Evolutionary conservation across 2,888 invertebrate genomes (phyloP), one percentile per base, ranked within the genome.

Genomic region (Spatulosminthurus flaviceps): DNA sequence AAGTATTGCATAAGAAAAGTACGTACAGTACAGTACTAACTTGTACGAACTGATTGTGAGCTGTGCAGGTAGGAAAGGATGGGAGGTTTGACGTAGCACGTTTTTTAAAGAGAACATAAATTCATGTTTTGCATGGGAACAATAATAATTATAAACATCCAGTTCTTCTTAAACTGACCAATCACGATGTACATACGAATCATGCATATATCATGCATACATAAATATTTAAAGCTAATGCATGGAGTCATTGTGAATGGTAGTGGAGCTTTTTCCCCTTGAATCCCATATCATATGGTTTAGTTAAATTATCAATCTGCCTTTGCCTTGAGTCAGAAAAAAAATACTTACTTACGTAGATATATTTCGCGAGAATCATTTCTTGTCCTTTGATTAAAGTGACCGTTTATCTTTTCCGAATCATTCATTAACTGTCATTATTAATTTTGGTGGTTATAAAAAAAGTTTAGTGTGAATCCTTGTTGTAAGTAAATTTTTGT

Each of bases 321-420:
- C n/a, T n/a, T 19, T 51, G n/a, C 51, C 51, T 51, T 51, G 51
- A 51, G 51, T 51, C 51, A 51, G n/a, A 51, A 51, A 51, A n/a
- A 13, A 51, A 51, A 16, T 41, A 9, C 5, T 2, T 51, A 51
- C 16, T 5, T 2, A 16, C n/a, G 19, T 51, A n/a, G 51, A n/a
- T 51, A 51, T 5, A 16, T 11, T 51, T 51, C 16, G 4, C 16
- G 51, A 19, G 51, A 19, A 51, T 13, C 16, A 13, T 19, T 51
- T 51, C 51, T 51, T 51, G 51, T 51, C 51, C 51, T 51, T 51
- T 51, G 51, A 51, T 51, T 51, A 11, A 9, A 51, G 9, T 51
- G 16, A n/a, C 51, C 4, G n/a, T 51, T 19, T 19, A 51, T 51
- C 19, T 51, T 2, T n/a, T 2, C 9, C 16, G 7, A 19, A 51